phyloP scores from a whole-genome alignment of 1,140 invertebrate species.

The Chironomus striatipennis region DNA sequence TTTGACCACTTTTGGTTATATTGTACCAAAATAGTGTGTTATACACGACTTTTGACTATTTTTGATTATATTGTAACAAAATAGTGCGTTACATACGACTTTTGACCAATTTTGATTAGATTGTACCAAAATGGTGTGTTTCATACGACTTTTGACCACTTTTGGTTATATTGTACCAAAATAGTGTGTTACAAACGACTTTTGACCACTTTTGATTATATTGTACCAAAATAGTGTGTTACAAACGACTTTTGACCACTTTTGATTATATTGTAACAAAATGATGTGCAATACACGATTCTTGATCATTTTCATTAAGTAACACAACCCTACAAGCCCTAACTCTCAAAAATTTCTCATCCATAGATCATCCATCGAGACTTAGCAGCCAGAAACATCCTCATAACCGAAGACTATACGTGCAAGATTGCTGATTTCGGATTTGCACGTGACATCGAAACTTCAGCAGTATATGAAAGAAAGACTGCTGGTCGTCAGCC shows the following conservation, averaged over 20 bases:
- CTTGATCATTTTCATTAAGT: too few relatives aligned
- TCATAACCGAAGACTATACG: conserved; percentile 76
- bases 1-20: neutral
- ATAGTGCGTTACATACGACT: neutral
- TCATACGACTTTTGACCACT: too few relatives aligned
- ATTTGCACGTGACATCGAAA: conserved; percentile 75
- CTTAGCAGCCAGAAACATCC: conserved; percentile 80
- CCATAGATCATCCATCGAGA: conserved; percentile 82
- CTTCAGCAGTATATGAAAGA: conserved; percentile 79
- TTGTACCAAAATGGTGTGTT: too few relatives aligned
- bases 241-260: too few relatives aligned
- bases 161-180: neutral
- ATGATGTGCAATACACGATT: too few relatives aligned
- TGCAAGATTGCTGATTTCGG: conserved; percentile 95
- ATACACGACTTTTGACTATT: neutral
- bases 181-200: neutral
- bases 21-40: neutral
- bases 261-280: too few relatives aligned
- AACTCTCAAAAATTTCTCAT: too few relatives aligned
- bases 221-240: too few relatives aligned
- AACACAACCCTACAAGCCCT: too few relatives aligned
- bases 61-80: too few relatives aligned
- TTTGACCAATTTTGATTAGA: neutral
- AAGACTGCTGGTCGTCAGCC: conserved; percentile 75
- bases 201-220: neutral